Percentiles rank a stretch among this genome's conserved stretches.
phyloP scores from a whole-genome alignment of 2,113 vertebrate genomes.

The Reinhardtius hippoglossoides region DNA sequence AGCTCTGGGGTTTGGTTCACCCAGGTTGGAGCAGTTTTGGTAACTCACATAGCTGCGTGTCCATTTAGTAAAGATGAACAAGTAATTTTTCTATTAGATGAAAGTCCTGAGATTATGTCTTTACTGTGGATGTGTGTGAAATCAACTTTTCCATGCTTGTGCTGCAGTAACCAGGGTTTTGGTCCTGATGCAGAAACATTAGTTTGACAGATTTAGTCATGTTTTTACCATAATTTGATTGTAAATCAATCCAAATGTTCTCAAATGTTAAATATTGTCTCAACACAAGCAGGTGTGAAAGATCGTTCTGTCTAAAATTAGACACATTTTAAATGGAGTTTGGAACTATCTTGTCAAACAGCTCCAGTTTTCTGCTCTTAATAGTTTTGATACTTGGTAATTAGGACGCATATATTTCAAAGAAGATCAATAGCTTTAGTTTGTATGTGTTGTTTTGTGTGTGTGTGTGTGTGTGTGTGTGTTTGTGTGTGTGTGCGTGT shows the following conservation, averaged over 20 bases:
- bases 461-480: too few species aligned
- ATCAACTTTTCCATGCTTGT: not conserved
- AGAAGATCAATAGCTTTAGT: too few species aligned
- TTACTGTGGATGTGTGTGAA: not conserved
- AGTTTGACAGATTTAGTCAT: not conserved
- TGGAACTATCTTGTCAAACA: not conserved
- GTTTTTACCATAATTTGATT: not conserved
- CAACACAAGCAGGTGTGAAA: too few species aligned
- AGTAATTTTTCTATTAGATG: too few species aligned
- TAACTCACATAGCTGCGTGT: too few species aligned
- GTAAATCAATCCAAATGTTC: not conserved
- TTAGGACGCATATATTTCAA: not conserved
- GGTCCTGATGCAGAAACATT: not conserved
- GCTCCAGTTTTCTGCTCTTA: not conserved
- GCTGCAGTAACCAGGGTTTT: not conserved
- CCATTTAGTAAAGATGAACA: too few species aligned
- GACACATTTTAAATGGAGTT: not conserved
- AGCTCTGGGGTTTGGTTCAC: too few species aligned
- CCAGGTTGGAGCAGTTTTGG: too few species aligned
- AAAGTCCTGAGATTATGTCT: too few species aligned
- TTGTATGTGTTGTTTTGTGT: too few species aligned
- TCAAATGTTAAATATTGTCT: not conserved
- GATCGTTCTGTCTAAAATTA: not conserved
- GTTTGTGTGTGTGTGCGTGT: conserved; percentile 34
- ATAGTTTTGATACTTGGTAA: not conserved